These are phyloP conservation scores for Psilopogon haemacephalus DNA, from an alignment of 2,113 vertebrate genomes.

Conservation along the genomic window DNA sequence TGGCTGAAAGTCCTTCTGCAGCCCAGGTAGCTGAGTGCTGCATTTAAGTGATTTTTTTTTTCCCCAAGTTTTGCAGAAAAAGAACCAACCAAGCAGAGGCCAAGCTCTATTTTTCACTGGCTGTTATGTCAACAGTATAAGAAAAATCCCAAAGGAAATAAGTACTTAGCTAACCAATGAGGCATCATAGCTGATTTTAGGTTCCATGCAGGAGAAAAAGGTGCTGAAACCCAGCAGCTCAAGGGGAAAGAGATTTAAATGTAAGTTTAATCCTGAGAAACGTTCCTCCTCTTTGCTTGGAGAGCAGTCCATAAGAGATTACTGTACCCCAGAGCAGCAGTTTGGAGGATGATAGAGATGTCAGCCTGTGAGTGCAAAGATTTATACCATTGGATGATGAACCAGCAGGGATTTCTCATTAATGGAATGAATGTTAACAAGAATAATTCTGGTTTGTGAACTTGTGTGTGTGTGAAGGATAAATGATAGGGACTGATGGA, in stretches of 20 bases:
- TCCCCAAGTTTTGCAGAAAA: background rate
- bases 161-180: conserved; percentile 65
- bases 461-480: background rate
- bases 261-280: background rate
- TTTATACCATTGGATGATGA: conserved; percentile 32
- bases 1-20: background rate
- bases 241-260: conserved; percentile 25
- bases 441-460: conserved; percentile 53
- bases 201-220: background rate
- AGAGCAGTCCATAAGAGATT: conserved; percentile 24
- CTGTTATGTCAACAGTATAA: conserved; percentile 20
- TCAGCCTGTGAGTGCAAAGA: conserved; percentile 36
- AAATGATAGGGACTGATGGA: conserved; percentile 46
- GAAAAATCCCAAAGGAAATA: conserved; percentile 59
- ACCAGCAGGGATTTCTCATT: conserved; percentile 65
- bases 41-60: background rate
- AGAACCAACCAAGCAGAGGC: conserved; percentile 4
- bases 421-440: conserved; percentile 64
- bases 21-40: background rate
- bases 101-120: conserved; percentile 39
- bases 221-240: background rate
- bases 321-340: conserved; percentile 5
- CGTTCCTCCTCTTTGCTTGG: background rate
- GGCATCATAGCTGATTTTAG: conserved; percentile 48
- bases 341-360: conserved; percentile 47